Evolutionary conservation across 2,888 invertebrate species (phyloP).

Genomic region (Trachelus tabidus): DNA sequence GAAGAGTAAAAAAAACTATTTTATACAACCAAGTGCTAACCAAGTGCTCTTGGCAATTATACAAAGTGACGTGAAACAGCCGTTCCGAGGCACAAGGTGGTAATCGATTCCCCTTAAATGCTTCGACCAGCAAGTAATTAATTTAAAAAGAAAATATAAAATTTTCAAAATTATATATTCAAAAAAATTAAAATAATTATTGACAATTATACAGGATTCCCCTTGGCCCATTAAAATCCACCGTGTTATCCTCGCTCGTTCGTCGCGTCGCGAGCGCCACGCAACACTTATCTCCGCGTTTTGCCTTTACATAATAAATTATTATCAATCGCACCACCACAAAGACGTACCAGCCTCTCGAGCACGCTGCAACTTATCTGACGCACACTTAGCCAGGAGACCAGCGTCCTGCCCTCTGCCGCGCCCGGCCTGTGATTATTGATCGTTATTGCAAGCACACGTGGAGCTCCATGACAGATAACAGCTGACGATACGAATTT

Average conservation of each 20-base stretch:
- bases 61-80: neutral
- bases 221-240: slow-evolving; percentile 7
- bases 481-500: slow-evolving; percentile 38
- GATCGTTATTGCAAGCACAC: slow-evolving; percentile 27
- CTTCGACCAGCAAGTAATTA: neutral
- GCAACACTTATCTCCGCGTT: slow-evolving; percentile 25
- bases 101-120: neutral
- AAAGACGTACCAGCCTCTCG: slow-evolving; percentile 15
- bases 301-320: slow-evolving; percentile 35
- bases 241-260: slow-evolving; percentile 19
- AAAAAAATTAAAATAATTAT: neutral
- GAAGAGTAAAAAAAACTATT: neutral
- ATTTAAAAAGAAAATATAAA: neutral
- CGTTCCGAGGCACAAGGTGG: neutral
- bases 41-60: too few species aligned
- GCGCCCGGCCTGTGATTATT: slow-evolving; percentile 30
- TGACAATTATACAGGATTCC: neutral
- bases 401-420: slow-evolving; percentile 13
- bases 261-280: slow-evolving; percentile 5
- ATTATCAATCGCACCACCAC: slow-evolving; percentile 30
- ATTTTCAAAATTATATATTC: too few species aligned
- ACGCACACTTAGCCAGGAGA: slow-evolving; percentile 33
- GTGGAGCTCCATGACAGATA: slow-evolving; percentile 33
- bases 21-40: too few species aligned
- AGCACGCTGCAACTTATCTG: slow-evolving; percentile 29